Evolutionary conservation across 2,888 invertebrate genomes (phyloP).

Genomic region (Baronia brevicornis): DNA sequence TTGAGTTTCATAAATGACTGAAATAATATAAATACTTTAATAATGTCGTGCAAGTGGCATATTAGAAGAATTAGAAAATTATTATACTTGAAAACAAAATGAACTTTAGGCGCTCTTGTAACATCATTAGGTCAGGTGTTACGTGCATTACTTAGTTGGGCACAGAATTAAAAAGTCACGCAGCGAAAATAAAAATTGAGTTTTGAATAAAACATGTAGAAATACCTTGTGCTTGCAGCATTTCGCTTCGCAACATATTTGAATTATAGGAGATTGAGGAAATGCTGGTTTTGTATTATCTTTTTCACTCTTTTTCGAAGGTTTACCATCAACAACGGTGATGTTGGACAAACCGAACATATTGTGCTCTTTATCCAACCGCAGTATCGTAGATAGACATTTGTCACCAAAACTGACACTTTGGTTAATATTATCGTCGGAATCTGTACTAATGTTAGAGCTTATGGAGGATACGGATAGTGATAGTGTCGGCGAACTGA

Average conservation of each 20-base stretch:
- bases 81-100: too few species aligned
- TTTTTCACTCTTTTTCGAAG: slow-evolving; percentile 39
- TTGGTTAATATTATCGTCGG: slow-evolving; percentile 28
- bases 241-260: slow-evolving; percentile 43
- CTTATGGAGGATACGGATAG: slow-evolving; percentile 20
- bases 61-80: too few species aligned
- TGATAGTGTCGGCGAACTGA: slow-evolving; percentile 46
- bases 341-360: slow-evolving; percentile 62
- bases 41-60: background rate
- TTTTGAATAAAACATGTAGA: slow-evolving; percentile 5
- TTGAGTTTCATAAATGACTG: background rate
- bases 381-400: slow-evolving; percentile 55
- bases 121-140: background rate
- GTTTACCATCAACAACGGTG: slow-evolving; percentile 40
- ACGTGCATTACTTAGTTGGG: background rate
- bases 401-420: slow-evolving; percentile 37
- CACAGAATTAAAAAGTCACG: background rate
- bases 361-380: slow-evolving; percentile 60
- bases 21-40: background rate
- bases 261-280: slow-evolving; percentile 61
- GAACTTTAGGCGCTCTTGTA: too few species aligned
- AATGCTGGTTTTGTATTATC: slow-evolving; percentile 49
- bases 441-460: slow-evolving; percentile 39
- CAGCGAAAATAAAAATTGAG: background rate
- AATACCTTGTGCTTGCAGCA: slow-evolving; percentile 49